A percentile compares a stretch with the other conserved stretches of the same genome.
phyloP scores from a whole-genome alignment of 2,888 invertebrate genomes.

The Caenorhabditis afra region DNA sequence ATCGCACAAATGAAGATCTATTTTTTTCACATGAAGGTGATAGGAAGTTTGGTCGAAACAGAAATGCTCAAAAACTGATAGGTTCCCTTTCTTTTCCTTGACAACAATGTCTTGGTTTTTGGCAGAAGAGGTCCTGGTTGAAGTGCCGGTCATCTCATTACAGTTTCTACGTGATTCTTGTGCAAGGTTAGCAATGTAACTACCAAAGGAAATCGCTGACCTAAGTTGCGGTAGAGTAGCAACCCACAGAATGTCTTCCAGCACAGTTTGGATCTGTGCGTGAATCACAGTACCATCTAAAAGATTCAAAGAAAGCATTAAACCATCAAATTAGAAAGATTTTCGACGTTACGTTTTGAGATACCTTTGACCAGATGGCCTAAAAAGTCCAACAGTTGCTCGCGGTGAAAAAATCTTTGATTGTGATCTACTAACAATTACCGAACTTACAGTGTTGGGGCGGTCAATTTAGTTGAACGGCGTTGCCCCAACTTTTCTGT shows the following conservation, averaged over 20 bases:
- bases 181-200: slow-evolving; percentile 88
- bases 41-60: slow-evolving; percentile 98
- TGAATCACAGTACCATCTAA: slow-evolving; percentile 94
- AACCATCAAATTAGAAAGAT: no score
- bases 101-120: slow-evolving; percentile 13
- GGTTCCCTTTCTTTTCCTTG: slow-evolving; percentile 81
- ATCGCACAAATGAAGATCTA: slow-evolving; percentile 96
- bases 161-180: slow-evolving; percentile 83
- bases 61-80: slow-evolving; percentile 86
- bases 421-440: no score
- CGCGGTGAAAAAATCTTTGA: no score
- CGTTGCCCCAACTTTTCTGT: no score
- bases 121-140: slow-evolving; percentile 11
- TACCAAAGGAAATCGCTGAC: slow-evolving; percentile 87
- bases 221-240: slow-evolving; percentile 80
- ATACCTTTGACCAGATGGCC: no score
- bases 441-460: no score
- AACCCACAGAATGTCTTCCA: slow-evolving; percentile 97
- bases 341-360: no score
- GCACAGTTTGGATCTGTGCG: slow-evolving; percentile 91
- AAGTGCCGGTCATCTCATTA: slow-evolving; percentile 28
- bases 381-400: no score
- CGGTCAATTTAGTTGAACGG: no score
- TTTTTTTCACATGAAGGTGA: slow-evolving; percentile 90
- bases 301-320: no score